phyloP scores from a whole-genome alignment of 30 jellyfish, hydroid and myxozoan species.

The Rhopilema esculentum region DNA sequence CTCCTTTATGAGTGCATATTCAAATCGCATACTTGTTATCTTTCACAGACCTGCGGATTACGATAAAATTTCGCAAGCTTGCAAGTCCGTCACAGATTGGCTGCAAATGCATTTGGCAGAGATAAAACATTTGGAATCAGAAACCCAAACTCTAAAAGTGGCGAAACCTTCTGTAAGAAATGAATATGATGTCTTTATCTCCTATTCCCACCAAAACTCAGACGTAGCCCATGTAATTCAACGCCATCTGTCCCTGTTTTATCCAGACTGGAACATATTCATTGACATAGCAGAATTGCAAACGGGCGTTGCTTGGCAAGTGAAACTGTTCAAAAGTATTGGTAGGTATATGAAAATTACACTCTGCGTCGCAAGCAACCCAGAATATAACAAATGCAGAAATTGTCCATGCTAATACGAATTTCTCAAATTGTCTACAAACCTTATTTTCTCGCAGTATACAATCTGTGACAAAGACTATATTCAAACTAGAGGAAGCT shows the following conservation, averaged over 20 bases:
- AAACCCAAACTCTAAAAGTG: slow-evolving; percentile 5
- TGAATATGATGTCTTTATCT: slow-evolving; percentile 69
- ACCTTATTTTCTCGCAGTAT: no score
- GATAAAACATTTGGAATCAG: slow-evolving; percentile 8
- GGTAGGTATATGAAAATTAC: no score
- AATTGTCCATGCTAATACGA: no score
- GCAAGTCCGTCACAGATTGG: slow-evolving; percentile 52
- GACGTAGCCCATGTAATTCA: slow-evolving; percentile 52
- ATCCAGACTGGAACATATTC: slow-evolving; percentile 76
- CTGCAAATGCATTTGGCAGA: slow-evolving; percentile 51
- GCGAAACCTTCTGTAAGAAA: slow-evolving; percentile 8
- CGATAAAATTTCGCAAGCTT: slow-evolving; percentile 54
- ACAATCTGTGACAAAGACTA: no score
- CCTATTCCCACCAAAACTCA: slow-evolving; percentile 69
- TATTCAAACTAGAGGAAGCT: no score
- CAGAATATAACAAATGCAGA: no score
- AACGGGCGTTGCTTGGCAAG: slow-evolving; percentile 84
- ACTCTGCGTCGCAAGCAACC: no score
- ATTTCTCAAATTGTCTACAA: no score
- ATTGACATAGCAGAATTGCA: slow-evolving; percentile 72
- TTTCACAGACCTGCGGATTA: slow-evolving; percentile 55
- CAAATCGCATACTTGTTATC: no score
- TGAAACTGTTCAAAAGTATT: slow-evolving; percentile 63
- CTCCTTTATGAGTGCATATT: no score
- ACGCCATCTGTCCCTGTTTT: slow-evolving; percentile 6